Evolutionary conservation across 2,888 invertebrate genomes (phyloP).

Genomic region (Oeneis ivallda): DNA sequence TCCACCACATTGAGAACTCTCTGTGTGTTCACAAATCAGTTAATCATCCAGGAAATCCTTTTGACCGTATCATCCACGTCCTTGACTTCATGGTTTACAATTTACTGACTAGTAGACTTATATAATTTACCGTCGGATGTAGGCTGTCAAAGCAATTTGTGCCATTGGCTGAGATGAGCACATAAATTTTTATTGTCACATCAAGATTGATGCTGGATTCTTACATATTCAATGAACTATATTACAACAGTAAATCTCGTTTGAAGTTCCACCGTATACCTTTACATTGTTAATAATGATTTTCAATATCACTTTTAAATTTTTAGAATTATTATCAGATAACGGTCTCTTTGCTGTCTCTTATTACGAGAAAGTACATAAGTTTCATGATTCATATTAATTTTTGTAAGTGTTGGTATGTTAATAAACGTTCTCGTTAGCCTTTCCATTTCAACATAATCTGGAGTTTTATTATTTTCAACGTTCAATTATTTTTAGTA

Average conservation of each 20-base stretch:
- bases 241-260: not conserved
- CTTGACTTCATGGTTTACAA: not conserved
- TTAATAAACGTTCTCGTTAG: not conserved
- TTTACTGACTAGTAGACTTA: conserved; percentile 7
- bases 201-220: not conserved
- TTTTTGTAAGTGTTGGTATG: not conserved
- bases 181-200: not conserved
- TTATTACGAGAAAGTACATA: not conserved
- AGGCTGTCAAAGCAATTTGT: conserved; percentile 2
- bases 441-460: not conserved
- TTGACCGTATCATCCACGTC: conserved; percentile 6
- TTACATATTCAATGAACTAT: not conserved
- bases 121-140: conserved; percentile 2
- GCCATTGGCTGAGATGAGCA: not conserved
- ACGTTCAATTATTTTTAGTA: no score
- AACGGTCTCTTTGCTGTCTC: not conserved
- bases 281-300: not conserved
- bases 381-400: not conserved
- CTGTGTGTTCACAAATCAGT: not conserved
- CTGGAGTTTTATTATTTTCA: no score
- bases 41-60: not conserved
- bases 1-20: not conserved
- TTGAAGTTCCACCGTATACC: no score
- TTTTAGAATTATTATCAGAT: no score
- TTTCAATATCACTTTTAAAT: not conserved